These are phyloP conservation scores for Phrixothrix hirtus DNA, from an alignment of 2,888 invertebrate genomes.

Conservation along the genomic window DNA sequence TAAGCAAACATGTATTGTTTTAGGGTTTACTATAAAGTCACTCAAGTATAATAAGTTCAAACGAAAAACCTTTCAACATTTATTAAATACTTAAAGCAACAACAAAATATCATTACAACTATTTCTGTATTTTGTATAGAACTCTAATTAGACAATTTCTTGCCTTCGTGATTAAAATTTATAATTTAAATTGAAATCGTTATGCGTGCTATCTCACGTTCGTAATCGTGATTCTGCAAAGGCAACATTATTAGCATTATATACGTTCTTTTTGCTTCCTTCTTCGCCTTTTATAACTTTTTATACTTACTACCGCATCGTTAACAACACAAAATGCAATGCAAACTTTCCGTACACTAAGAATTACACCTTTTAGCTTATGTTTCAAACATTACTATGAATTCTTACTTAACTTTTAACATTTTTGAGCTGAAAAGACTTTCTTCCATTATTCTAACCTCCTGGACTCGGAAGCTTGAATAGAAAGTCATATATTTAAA, in stretches of 20 bases:
- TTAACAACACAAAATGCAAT: slow-evolving; percentile 11
- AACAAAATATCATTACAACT: too few species aligned
- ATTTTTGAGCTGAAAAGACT: not conserved
- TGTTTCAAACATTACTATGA: too few species aligned
- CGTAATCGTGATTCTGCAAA: slow-evolving; percentile 23
- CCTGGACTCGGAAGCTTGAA: too few species aligned
- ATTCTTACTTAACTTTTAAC: not conserved
- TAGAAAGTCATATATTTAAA: too few species aligned
- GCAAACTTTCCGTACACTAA: not conserved
- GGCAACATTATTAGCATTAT: slow-evolving; percentile 27
- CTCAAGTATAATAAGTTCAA: not conserved
- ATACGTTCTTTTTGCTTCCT: slow-evolving; percentile 15
- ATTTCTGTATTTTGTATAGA: too few species aligned
- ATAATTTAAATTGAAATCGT: too few species aligned
- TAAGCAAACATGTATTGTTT: slow-evolving; percentile 4
- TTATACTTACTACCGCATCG: slow-evolving; percentile 15
- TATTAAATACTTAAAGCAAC: too few species aligned
- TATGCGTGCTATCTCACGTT: slow-evolving; percentile 1
- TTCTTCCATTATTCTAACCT: too few species aligned
- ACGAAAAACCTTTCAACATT: too few species aligned
- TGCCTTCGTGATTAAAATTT: too few species aligned
- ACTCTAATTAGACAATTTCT: too few species aligned
- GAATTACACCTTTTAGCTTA: too few species aligned
- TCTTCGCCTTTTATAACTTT: slow-evolving; percentile 14
- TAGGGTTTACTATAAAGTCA: not conserved